Percentiles rank a stretch among this genome's conserved stretches.
Conservation (phyloP, 2,113 vertebrate genomes). For the Heloderma charlesbogerti region DNA sequence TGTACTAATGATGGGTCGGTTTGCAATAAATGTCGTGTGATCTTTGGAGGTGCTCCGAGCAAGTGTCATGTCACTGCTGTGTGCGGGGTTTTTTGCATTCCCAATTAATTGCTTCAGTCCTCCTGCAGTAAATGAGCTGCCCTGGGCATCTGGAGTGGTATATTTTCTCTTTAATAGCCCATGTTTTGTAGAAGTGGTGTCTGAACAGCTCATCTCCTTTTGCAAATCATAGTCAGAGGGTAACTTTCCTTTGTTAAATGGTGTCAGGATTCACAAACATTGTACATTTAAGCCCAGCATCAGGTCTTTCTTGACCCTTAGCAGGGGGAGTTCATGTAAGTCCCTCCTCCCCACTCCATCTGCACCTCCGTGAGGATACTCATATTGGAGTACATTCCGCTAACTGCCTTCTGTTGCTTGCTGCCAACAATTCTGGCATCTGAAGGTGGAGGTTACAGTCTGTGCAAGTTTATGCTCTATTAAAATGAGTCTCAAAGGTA, state of each 20-base stretch:
- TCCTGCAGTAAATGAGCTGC: not conserved
- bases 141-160: not conserved
- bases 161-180: not conserved
- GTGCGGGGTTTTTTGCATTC: not conserved
- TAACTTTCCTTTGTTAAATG: not conserved
- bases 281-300: no score
- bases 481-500: not conserved
- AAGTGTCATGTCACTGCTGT: not conserved
- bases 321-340: not conserved
- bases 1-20: conserved; percentile 32
- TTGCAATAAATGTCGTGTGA: conserved; percentile 37
- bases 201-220: not conserved
- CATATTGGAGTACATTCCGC: not conserved
- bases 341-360: not conserved
- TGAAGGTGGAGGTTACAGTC: not conserved
- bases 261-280: not conserved
- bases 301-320: not conserved
- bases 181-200: not conserved
- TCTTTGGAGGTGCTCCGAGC: conserved; percentile 20
- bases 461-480: conserved; percentile 4
- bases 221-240: not conserved
- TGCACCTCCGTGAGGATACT: not conserved
- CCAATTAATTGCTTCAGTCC: not conserved
- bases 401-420: not conserved
- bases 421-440: not conserved